Base-by-base conservation (phyloP, 2,888 invertebrate species). In the Hydriomena furcata region DNA sequence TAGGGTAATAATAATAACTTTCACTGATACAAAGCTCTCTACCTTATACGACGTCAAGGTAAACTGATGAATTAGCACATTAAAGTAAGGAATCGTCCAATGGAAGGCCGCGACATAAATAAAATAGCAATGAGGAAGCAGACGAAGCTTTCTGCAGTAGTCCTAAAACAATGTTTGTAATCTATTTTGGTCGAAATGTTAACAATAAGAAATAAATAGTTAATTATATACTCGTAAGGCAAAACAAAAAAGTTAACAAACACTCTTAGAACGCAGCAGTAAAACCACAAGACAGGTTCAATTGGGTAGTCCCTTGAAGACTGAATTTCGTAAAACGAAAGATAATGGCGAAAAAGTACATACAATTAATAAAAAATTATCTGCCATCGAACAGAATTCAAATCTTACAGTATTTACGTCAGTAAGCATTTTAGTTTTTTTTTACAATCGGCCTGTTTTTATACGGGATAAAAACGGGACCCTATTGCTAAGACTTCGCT, bases 141-240 rank as follows among this genome's bases (percentile, higher is more conserved):
- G 48, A 44, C 31, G 25, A 61, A 57, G 55, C 55, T 55, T 56
- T 44, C 50, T 54, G 47, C 8, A 57, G 57, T 53, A 50, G 40
- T 42, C 5, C 41, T 47, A 42, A 27, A 42, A 69, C 67, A 75
- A 58, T 64, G 66, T 72, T n/a, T 65, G 61, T 47, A 45, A 45
- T 51, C 56, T 62, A 66, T 67, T 63, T 63, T 17, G 54, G 60
- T 53, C 58, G 51, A 36, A 24, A n/a, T n/a, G n/a, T n/a, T 35
- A 32, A 21, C n/a, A n/a, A 24, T 3, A 6, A 24, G 24, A 31
- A 21, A 5, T 13, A 31, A 11, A 5, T n/a, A 34, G 6, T 8
- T 1, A 13, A 21, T 1, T n/a, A n/a, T n/a, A n/a, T n/a, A n/a
- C n/a, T n/a, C n/a, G n/a, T n/a, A n/a, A 5, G 32, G 4, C 30